phyloP scores from a whole-genome alignment of 2,113 vertebrate species.

The Nothocercus julius region DNA sequence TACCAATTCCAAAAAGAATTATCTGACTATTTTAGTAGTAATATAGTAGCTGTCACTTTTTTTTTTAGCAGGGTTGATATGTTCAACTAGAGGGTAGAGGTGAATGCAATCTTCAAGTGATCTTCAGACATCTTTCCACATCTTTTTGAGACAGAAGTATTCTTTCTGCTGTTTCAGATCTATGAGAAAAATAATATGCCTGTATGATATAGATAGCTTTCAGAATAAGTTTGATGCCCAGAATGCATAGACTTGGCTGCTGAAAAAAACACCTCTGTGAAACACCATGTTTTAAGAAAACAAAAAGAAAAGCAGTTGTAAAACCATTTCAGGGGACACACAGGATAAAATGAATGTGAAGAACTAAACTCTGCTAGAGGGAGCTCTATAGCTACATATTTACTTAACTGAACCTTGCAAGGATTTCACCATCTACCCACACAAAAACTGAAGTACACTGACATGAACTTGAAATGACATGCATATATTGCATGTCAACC shows the following conservation, averaged over 20 bases:
- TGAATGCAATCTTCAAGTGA: background rate
- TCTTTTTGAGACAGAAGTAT: background rate
- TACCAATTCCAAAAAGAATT: background rate
- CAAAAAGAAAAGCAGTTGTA: background rate
- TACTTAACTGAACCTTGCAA: background rate
- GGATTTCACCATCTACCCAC: background rate
- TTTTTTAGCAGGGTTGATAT: background rate
- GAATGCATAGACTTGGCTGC: background rate
- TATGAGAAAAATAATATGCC: background rate
- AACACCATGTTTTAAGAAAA: background rate
- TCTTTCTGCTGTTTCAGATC: background rate
- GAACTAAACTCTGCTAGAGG: conserved; percentile 54
- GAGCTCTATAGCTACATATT: conserved; percentile 57
- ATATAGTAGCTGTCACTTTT: background rate
- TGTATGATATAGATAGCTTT: background rate
- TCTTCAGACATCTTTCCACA: background rate
- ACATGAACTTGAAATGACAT: background rate
- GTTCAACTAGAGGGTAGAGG: background rate
- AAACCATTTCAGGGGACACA: background rate
- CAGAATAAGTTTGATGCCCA: background rate
- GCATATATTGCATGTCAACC: background rate
- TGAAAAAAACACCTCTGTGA: background rate
- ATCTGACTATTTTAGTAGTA: background rate
- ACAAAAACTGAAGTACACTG: background rate
- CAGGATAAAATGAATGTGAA: background rate